These are phyloP conservation scores for Bembecia ichneumoniformis DNA, from an alignment of 2,888 invertebrate genomes.

Conservation along the genomic window DNA sequence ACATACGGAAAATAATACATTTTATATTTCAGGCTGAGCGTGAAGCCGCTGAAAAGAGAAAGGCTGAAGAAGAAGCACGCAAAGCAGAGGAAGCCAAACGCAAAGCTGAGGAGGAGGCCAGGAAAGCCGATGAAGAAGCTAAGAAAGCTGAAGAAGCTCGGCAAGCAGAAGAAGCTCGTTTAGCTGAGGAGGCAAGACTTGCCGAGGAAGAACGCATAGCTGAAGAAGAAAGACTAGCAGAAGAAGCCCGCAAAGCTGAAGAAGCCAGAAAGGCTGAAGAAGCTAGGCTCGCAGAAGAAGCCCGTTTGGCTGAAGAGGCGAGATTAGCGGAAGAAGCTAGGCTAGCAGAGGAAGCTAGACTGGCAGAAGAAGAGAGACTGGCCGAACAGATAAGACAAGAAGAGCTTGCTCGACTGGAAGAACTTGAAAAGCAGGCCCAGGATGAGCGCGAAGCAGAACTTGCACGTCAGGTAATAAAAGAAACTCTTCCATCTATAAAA, in stretches of 20 bases:
- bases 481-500: background rate
- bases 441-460: slow-evolving; percentile 78
- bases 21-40: slow-evolving; percentile 36
- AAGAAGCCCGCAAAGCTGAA: slow-evolving; percentile 41
- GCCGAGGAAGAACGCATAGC: slow-evolving; percentile 61
- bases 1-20: background rate
- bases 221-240: slow-evolving; percentile 47
- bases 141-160: slow-evolving; percentile 58
- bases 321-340: slow-evolving; percentile 26
- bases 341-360: slow-evolving; percentile 32
- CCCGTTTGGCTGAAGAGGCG: slow-evolving; percentile 53
- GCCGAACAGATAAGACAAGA: slow-evolving; percentile 71
- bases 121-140: slow-evolving; percentile 35
- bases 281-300: slow-evolving; percentile 46
- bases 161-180: slow-evolving; percentile 45
- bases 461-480: slow-evolving; percentile 72
- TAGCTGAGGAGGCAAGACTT: slow-evolving; percentile 64
- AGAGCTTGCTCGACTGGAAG: slow-evolving; percentile 69
- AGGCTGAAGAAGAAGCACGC: slow-evolving; percentile 70
- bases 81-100: slow-evolving; percentile 66
- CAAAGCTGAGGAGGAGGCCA: slow-evolving; percentile 61
- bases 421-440: slow-evolving; percentile 74
- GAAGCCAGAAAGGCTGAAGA: slow-evolving; percentile 33
- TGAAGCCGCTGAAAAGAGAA: slow-evolving; percentile 57
- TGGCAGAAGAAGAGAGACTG: slow-evolving; percentile 41